These are phyloP conservation scores for Mohoua ochrocephala DNA, from an alignment of 2,113 vertebrate species.

Conservation along the genomic window DNA sequence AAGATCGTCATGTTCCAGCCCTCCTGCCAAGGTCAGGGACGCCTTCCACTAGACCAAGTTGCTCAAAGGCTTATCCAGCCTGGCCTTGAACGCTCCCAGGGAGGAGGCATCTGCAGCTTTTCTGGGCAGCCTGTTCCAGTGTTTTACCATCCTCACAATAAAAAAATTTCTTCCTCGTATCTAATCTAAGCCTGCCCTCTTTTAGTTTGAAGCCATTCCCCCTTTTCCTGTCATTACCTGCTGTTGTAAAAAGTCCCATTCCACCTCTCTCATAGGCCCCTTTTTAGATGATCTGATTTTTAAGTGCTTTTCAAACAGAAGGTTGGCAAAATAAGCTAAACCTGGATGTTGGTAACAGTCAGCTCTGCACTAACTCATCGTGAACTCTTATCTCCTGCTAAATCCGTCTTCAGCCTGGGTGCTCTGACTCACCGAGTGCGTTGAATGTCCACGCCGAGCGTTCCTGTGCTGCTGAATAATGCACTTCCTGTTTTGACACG, in stretches of 20 bases:
- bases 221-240: neutral
- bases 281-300: neutral
- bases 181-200: neutral
- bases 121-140: neutral
- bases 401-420: neutral
- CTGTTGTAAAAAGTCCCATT: neutral
- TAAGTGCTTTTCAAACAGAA: neutral
- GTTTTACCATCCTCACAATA: neutral
- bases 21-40: neutral
- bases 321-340: neutral
- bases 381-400: neutral
- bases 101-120: neutral
- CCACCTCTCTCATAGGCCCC: neutral
- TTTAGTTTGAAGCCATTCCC: neutral
- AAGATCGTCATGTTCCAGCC: neutral
- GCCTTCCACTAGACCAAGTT: neutral
- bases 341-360: neutral
- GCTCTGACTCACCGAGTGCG: neutral
- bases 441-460: rapidly evolving
- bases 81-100: neutral
- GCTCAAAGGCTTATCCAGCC: neutral
- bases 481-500: conserved; percentile 4
- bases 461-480: neutral
- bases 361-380: neutral
- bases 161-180: neutral